Evolutionary conservation across 1,140 invertebrate species (phyloP), one percentile per base, ranked within the genome.

Genomic region (Lamellibrachia luymesi): DNA sequence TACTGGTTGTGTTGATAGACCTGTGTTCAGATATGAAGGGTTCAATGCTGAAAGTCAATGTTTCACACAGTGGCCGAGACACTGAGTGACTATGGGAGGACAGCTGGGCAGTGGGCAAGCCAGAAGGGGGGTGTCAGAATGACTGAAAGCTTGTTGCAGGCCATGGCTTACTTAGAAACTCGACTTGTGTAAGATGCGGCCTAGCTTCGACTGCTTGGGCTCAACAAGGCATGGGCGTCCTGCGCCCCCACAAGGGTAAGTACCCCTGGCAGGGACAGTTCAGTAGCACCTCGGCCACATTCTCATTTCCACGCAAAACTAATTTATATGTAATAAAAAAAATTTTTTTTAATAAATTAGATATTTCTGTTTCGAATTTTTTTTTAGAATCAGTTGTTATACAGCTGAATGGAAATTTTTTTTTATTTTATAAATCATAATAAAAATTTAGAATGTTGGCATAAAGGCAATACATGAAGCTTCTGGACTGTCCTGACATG

Each of bases 111-210:
- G 25, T 17, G 64, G 52, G 64, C 38, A 80, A 17, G 64, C 64
- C 64, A 80, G 64, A 80, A 80, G 64, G 64, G 64, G 64, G 64
- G 64, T 17, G 64, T 80, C 64, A 80, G 64, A 80, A 10, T 80
- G 64, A 80, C 64, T 80, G 64, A 80, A 80, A 80, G 64, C 64
- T 80, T 80, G 64, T 80, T 80, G 64, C 64, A 80, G 64, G 64
- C 64, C 64, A 80, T 80, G 64, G 64, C 64, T 80, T 80, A 80
- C 64, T 80, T 80, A 80, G 64, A 80, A 80, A 80, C 64, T 80
- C 64, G 64, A 80, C 64, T 80, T 80, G 64, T 80, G 64, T 80
- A 80, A 80, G 64, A 80, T 80, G 64, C 64, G 13, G 64, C 64
- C 64, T 80, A 80, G 64, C 64, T 80, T 80, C 64, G 13, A 80